Conservation (phyloP, 1,140 invertebrate genomes). For the Scaptodrosophila lebanonensis region DNA sequence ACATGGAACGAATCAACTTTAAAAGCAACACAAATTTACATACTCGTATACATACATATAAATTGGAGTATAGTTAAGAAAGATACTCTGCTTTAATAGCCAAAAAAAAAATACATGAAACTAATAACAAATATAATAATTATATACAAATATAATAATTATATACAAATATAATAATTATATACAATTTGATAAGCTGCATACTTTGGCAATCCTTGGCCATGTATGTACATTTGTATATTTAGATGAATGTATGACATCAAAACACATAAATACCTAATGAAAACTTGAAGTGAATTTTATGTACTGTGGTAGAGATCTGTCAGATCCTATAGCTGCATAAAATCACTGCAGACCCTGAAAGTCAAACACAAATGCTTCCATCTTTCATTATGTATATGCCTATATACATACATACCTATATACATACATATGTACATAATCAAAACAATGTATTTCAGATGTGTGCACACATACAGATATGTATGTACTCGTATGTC, state of each 20-base stretch:
- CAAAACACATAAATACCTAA: slow-evolving; percentile 5
- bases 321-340: too few species aligned
- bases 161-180: slow-evolving; percentile 9
- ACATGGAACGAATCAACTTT: slow-evolving; percentile 57
- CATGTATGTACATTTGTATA: too few species aligned
- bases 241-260: too few species aligned
- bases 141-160: slow-evolving; percentile 19
- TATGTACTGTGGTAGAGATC: too few species aligned
- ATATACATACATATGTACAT: background rate
- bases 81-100: slow-evolving; percentile 5
- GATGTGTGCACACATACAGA: too few species aligned
- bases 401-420: background rate
- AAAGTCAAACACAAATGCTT: slow-evolving; percentile 9
- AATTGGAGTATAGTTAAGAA: slow-evolving; percentile 7
- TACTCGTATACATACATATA: slow-evolving; percentile 17
- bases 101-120: slow-evolving; percentile 8
- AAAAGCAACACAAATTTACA: slow-evolving; percentile 56
- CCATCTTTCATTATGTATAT: slow-evolving; percentile 11
- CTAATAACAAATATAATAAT: slow-evolving; percentile 32
- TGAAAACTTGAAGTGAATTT: too few species aligned
- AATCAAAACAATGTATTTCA: slow-evolving; percentile 10
- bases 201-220: too few species aligned
- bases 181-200: too few species aligned
- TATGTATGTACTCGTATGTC: too few species aligned
- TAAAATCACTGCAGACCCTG: too few species aligned